Conservation (phyloP, 2,888 invertebrate genomes). For the Isotomurus palustris region DNA sequence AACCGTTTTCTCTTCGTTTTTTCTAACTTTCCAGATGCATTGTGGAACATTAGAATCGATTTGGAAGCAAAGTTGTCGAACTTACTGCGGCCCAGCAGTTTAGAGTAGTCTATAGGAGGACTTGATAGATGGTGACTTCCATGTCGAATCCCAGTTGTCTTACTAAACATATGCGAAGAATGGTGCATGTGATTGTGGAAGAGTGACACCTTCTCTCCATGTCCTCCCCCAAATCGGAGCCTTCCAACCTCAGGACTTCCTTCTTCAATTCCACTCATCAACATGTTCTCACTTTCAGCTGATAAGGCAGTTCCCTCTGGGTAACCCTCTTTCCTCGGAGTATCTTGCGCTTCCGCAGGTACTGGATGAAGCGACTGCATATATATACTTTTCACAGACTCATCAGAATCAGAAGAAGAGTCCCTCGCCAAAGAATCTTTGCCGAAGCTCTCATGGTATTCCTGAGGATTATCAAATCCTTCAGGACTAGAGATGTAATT, state of each 20-base stretch:
- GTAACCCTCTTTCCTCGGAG: too few species aligned
- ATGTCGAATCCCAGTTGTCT: background rate
- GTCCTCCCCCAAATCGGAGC: too few species aligned
- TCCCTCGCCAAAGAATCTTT: too few species aligned
- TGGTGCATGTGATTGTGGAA: too few species aligned
- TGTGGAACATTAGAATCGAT: background rate
- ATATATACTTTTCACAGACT: too few species aligned
- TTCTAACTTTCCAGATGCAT: conserved; percentile 1
- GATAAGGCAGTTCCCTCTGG: too few species aligned
- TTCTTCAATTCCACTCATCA: background rate
- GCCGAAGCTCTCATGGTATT: conserved; percentile 4
- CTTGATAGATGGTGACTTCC: too few species aligned
- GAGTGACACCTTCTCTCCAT: conserved; percentile 2
- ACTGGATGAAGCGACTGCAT: too few species aligned
- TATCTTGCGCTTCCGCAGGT: too few species aligned
- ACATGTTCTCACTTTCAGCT: background rate
- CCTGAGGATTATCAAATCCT: background rate
- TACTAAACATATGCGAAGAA: background rate
- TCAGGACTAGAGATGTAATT: conserved; percentile 3
- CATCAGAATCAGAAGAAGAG: too few species aligned
- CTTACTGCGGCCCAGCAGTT: background rate
- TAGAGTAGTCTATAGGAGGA: background rate
- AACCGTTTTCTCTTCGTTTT: conserved; percentile 17
- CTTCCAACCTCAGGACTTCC: conserved; percentile 31
- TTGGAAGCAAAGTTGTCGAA: conserved; percentile 4